Evolutionary conservation across 1,140 invertebrate species (phyloP).

Genomic region (roundworm (Caenorhabditis elegans)): DNA sequence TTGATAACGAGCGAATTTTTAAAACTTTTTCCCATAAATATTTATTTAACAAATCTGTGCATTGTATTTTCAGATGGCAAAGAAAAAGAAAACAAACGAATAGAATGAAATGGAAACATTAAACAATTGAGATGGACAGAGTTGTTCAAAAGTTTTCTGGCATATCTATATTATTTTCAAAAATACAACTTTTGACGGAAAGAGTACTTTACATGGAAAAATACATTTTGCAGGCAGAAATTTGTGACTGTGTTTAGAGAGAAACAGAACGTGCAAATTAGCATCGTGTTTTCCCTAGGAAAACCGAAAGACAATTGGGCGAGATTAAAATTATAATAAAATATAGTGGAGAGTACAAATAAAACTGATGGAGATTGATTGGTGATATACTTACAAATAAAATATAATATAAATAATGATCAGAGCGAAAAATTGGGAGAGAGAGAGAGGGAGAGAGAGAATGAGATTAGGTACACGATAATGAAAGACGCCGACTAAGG

Average conservation of each 20-base stretch:
- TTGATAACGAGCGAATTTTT: neutral
- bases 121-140: too few species aligned
- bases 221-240: neutral
- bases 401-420: neutral
- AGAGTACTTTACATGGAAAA: neutral
- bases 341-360: too few species aligned
- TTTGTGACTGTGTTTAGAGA: neutral
- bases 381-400: neutral
- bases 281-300: conserved; percentile 10
- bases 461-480: conserved; percentile 26
- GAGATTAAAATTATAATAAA: neutral
- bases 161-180: too few species aligned
- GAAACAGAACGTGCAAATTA: neutral
- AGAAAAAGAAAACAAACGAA: neutral
- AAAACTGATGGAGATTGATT: too few species aligned
- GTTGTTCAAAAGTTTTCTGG: too few species aligned
- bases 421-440: neutral
- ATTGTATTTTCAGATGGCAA: neutral
- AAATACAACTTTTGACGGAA: neutral
- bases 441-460: neutral
- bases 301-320: neutral
- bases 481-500: conserved; percentile 29
- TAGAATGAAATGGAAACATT: too few species aligned
- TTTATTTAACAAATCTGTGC: conserved; percentile 16
- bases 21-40: neutral